Evolutionary conservation across 1,140 invertebrate genomes (phyloP).

Genomic region (Drosophila oshimai): DNA sequence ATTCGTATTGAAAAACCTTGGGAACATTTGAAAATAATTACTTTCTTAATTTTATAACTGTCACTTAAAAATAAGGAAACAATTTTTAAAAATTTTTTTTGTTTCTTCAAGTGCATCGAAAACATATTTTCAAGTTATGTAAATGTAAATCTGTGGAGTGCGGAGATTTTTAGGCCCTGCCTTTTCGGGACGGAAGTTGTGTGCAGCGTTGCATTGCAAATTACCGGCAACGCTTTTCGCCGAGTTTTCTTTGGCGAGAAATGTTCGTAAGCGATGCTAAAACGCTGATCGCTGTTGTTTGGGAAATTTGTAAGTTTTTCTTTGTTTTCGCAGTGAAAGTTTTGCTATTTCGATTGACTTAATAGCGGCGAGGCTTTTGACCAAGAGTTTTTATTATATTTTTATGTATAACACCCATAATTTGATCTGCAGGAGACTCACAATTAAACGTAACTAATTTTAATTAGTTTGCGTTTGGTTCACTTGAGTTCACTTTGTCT

Average conservation of each 20-base stretch:
- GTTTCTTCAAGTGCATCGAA: slow-evolving; percentile 10
- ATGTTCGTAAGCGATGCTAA: slow-evolving; percentile 27
- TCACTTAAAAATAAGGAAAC: no score
- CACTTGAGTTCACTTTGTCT: slow-evolving; percentile 24
- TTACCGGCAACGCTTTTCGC: slow-evolving; percentile 21
- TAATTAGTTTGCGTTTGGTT: slow-evolving; percentile 3
- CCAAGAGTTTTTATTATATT: slow-evolving; percentile 1
- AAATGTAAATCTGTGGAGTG: slow-evolving; percentile 30
- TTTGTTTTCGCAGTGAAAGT: slow-evolving; percentile 58
- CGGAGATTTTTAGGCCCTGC: slow-evolving; percentile 3
- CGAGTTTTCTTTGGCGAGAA: slow-evolving; percentile 30
- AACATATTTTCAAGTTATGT: slow-evolving; percentile 37
- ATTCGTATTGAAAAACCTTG: no score
- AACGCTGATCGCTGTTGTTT: slow-evolving; percentile 13
- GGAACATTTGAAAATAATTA: no score
- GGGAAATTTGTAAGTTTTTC: slow-evolving; percentile 23
- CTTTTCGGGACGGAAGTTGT: slow-evolving; percentile 53
- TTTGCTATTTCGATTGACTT: slow-evolving; percentile 43
- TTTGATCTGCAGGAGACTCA: background rate
- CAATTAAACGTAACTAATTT: slow-evolving; percentile 2
- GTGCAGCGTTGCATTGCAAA: slow-evolving; percentile 77
- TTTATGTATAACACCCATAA: slow-evolving; percentile 5
- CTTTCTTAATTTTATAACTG: no score
- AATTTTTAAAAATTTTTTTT: background rate
- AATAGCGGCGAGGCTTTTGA: slow-evolving; percentile 4